Base-by-base conservation (phyloP, 2,113 vertebrate species). In the Apistogramma diplotaenia region DNA sequence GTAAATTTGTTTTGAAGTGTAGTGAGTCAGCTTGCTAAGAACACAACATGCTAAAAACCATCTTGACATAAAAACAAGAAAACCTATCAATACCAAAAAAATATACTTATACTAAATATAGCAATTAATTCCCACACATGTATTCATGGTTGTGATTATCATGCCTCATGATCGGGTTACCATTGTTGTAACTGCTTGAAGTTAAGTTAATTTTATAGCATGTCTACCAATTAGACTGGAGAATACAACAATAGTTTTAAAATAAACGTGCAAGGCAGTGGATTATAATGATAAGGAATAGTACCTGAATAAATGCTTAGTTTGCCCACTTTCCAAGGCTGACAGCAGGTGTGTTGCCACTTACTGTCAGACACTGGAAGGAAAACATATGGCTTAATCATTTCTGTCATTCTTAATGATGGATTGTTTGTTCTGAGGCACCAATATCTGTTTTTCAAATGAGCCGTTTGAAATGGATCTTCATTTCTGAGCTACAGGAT, bases 361-460 rank as follows among this genome's bases (percentile, higher is more conserved):
- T 70, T n/a, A 51, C 43, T 51, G 43, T 70, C 65, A 70, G 25
- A 70, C 0, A 18, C 25, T 70, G 43, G 43, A 70, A 70, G 65
- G 43, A 70, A 70, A 51, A 70, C 40, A 70, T 31, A 70, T 70
- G 65, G 43, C 43, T 70, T 51, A 70, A 70, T 51, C 10, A 29
- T 70, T 31, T 31, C 43, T 40, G 21, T 83, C 67, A 76, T 58
- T 89, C 49, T 87, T 84, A 33, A 43, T 19, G n/a, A 76, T 83
- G 33, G 33, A n/a, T 76, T 57, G 58, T 76, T 84, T 71, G 40
- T 80, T 84, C 73, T 56, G 27, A 84, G 16, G 49, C 53, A 75
- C 33, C 33, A 7, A 75, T 62, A 79, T 78, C 43, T 15, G 37
- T 77, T n/a, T 73, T 78, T 85, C 16, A 57, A 53, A 59, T 88